Evolutionary conservation across 1,140 invertebrate species (phyloP), one percentile per base, ranked within the genome.

Genomic region (Lasaia peninsularis): DNA sequence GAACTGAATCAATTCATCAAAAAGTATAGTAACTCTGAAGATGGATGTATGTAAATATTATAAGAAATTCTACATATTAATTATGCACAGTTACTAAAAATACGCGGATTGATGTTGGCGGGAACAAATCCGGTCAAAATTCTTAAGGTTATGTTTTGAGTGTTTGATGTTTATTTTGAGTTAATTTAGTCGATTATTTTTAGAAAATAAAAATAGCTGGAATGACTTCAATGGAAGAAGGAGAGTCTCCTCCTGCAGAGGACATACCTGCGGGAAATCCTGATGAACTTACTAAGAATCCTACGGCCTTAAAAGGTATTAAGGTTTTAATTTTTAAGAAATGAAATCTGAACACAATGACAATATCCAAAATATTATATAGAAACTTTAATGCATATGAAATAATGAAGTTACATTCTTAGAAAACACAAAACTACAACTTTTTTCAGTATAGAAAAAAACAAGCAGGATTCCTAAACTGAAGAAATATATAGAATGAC

Each of bases 271-370:
- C 65, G 34, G 86, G 83, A 59, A 92, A 93, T 86, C 92, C 93
- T 65, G 91, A 93, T 52, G 92, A 92, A 77, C 90, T 94, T 60
- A 91, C 91, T 63, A 93, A 92, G 81, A 93, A 93, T 89, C 91
- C 92, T 35, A 88, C 89, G 63, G 89, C 91, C 49, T 90, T 94
- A 53, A 93, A 93, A 92, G 92, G 93, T 94, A 88, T 1, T 18
- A 20, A 35, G 16, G 16, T 37, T 49, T 40, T 44, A n/a, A n/a
- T n/a, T n/a, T n/a, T n/a, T n/a, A n/a, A n/a, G n/a, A n/a, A n/a
- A n/a, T n/a, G n/a, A n/a, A n/a, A n/a, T n/a, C n/a, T n/a, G n/a
- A n/a, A n/a, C n/a, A n/a, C n/a, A n/a, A n/a, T n/a, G n/a, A n/a
- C n/a, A n/a, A n/a, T n/a, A n/a, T n/a, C n/a, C n/a, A n/a, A n/a